Evolutionary conservation across 2,797 vertebrate genomes (phyloP).

Genomic region (Peromyscus attwateri): DNA sequence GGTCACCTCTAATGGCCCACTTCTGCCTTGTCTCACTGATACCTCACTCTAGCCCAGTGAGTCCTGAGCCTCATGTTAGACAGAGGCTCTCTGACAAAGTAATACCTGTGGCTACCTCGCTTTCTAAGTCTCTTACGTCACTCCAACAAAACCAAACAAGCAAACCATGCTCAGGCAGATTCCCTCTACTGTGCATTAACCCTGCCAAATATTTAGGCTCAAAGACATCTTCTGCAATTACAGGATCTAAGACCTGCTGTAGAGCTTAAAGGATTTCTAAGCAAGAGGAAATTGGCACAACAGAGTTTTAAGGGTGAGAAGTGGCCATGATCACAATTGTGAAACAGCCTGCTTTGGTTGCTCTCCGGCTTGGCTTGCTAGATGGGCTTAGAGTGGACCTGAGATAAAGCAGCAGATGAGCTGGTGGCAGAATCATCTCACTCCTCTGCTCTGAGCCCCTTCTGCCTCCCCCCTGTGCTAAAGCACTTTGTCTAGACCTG

Average conservation of each 20-base stretch:
- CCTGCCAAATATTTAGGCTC: neutral
- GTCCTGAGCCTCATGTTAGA: neutral
- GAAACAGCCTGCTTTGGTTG: neutral
- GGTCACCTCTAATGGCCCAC: neutral
- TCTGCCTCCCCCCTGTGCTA: neutral
- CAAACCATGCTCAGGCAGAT: neutral
- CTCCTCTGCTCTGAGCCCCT: neutral
- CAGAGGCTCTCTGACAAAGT: neutral
- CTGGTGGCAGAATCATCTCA: neutral
- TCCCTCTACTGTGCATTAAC: neutral
- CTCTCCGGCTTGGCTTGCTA: neutral
- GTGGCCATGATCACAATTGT: neutral
- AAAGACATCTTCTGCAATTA: neutral
- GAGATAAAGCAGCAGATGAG: neutral
- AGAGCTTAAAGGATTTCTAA: neutral
- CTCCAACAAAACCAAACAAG: neutral
- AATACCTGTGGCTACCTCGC: neutral
- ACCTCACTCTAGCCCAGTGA: accelerated
- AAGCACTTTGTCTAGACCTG: neutral
- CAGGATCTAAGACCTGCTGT: neutral
- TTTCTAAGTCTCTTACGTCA: neutral
- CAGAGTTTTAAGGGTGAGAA: neutral
- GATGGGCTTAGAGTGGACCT: neutral
- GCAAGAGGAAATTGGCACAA: neutral
- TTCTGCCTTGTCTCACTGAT: neutral